A percentile compares a stretch with the other conserved stretches of the same genome.
These are phyloP conservation scores for Palaemon carinicauda DNA, from an alignment of 1,140 invertebrate genomes.

Conservation along the genomic window DNA sequence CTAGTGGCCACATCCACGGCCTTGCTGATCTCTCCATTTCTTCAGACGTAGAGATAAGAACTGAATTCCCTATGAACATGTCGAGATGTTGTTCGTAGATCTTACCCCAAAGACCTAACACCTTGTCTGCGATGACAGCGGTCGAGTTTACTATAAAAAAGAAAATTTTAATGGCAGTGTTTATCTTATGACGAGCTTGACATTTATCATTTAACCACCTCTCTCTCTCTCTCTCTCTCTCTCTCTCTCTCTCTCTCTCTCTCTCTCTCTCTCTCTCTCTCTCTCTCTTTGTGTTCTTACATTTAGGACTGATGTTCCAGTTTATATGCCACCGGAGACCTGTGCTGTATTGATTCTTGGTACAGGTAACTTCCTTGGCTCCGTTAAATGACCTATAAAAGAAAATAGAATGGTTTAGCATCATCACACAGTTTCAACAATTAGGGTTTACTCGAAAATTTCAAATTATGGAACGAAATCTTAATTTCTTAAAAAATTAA, in stretches of 20 bases:
- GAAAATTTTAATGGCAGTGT: too few species aligned
- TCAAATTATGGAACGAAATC: too few species aligned
- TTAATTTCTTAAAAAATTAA: too few species aligned
- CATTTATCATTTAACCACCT: too few species aligned
- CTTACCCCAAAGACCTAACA: constrained; percentile 51
- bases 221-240: too few species aligned
- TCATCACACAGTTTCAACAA: too few species aligned
- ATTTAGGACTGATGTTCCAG: constrained; percentile 45
- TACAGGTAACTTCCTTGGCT: constrained; percentile 55
- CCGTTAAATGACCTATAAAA: constrained; percentile 42
- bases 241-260: too few species aligned
- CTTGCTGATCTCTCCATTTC: constrained; percentile 7
- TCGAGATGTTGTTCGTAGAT: constrained; percentile 43
- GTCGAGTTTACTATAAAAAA: background rate
- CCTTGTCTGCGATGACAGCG: background rate
- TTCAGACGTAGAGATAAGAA: background rate
- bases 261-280: too few species aligned
- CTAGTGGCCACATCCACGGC: constrained; percentile 58
- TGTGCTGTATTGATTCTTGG: constrained; percentile 24
- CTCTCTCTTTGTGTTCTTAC: constrained; percentile 31
- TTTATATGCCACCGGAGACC: constrained; percentile 50
- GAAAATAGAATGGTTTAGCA: too few species aligned
- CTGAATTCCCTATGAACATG: constrained; percentile 55
- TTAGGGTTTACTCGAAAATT: too few species aligned
- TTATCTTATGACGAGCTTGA: too few species aligned